Evolutionary conservation across 2,888 invertebrate genomes (phyloP).

Genomic region (Tillus elongatus): DNA sequence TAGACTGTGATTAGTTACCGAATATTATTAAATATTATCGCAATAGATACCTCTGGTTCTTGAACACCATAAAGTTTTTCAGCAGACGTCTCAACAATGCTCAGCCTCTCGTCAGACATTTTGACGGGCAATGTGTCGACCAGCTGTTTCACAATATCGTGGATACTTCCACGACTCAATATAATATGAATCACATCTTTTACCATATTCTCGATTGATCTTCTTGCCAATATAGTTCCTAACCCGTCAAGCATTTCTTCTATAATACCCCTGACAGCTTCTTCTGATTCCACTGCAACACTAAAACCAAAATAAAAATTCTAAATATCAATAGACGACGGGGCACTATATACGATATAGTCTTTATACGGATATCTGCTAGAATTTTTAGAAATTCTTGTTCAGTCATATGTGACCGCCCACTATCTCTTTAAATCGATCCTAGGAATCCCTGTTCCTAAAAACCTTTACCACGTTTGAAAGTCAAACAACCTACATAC

Average conservation of each 20-base stretch:
- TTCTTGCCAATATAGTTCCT: constrained; percentile 19
- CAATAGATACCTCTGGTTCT: constrained; percentile 29
- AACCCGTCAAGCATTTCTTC: constrained; percentile 27
- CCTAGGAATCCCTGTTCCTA: too few relatives aligned
- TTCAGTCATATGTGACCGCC: too few relatives aligned
- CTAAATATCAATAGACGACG: too few relatives aligned
- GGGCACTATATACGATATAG: too few relatives aligned
- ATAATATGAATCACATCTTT: constrained; percentile 25
- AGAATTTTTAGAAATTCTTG: too few relatives aligned
- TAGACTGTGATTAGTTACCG: too few relatives aligned
- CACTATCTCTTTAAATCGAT: too few relatives aligned
- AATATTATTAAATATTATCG: too few relatives aligned
- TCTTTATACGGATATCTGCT: too few relatives aligned
- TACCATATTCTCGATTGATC: constrained; percentile 25
- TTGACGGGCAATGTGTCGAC: constrained; percentile 26
- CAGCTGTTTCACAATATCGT: constrained; percentile 30
- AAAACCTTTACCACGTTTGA: too few relatives aligned
- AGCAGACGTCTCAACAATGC: constrained; percentile 29
- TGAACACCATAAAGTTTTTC: constrained; percentile 30
- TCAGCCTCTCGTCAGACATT: constrained; percentile 26
- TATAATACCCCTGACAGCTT: constrained; percentile 26
- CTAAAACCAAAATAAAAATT: too few relatives aligned
- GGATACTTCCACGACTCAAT: constrained; percentile 26
- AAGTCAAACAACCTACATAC: too few relatives aligned
- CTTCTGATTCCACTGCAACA: constrained; percentile 24